Evolutionary conservation across 1,140 invertebrate genomes (phyloP).

Genomic region (Adelges cooleyi): DNA sequence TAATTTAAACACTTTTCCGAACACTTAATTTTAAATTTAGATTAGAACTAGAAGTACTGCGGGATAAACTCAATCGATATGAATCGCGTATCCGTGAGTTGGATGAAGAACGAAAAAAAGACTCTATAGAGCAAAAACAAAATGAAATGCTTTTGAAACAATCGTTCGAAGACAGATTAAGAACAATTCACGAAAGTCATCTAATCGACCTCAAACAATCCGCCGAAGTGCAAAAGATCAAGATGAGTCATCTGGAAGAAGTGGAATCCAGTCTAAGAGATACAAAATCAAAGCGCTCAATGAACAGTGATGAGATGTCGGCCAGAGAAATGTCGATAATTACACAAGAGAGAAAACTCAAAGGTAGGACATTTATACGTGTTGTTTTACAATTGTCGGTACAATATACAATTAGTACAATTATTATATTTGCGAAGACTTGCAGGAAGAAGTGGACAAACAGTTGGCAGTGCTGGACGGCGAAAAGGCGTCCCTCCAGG

Average conservation of each 20-base stretch:
- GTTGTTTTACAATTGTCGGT: not conserved
- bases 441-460: conserved; percentile 10
- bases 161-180: not conserved
- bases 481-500: not conserved
- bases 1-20: too few relatives aligned
- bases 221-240: conserved; percentile 1
- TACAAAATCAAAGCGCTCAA: not conserved
- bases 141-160: conserved; percentile 15
- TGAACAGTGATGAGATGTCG: conserved; percentile 9
- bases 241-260: conserved; percentile 12
- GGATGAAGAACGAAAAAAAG: conserved; percentile 4
- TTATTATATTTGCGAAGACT: not conserved
- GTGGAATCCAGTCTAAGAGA: not conserved
- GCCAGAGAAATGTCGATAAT: conserved; percentile 9
- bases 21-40: too few relatives aligned
- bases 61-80: not conserved
- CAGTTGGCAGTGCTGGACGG: not conserved
- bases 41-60: conserved; percentile 2
- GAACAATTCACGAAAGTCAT: conserved; percentile 8
- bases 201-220: conserved; percentile 7
- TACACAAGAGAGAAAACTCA: conserved; percentile 1
- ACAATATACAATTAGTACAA: too few relatives aligned
- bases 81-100: not conserved
- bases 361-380: not conserved
- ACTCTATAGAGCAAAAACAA: not conserved